phyloP scores from a whole-genome alignment of 2,888 invertebrate species.

The Aromia moschata region DNA sequence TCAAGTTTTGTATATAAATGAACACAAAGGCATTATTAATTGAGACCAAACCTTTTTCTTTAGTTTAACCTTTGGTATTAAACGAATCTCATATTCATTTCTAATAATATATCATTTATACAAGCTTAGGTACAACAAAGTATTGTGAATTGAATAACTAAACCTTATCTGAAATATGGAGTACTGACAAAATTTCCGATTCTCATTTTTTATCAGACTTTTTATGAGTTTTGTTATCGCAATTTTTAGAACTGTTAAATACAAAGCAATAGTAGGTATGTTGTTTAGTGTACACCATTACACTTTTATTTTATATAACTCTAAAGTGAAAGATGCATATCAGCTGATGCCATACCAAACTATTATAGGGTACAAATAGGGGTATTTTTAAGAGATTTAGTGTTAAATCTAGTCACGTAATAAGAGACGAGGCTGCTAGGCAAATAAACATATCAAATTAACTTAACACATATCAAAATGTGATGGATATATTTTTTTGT shows the following conservation, averaged over 20 bases:
- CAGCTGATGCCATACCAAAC: constrained; percentile 35
- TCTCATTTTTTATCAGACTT: background rate
- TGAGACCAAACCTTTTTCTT: too few relatives aligned
- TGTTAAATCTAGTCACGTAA: constrained; percentile 29
- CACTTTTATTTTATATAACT: constrained; percentile 4
- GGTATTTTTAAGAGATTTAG: constrained; percentile 27
- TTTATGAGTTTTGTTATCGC: background rate
- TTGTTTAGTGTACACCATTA: constrained; percentile 37
- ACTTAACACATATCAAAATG: constrained; percentile 51
- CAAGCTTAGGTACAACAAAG: too few relatives aligned
- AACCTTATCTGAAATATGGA: constrained; percentile 4
- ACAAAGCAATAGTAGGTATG: constrained; percentile 44
- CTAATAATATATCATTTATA: too few relatives aligned
- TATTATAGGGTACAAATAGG: constrained; percentile 32
- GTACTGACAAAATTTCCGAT: background rate
- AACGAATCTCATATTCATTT: too few relatives aligned
- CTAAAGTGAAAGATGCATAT: constrained; percentile 33
- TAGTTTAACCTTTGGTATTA: too few relatives aligned
- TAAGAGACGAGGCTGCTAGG: constrained; percentile 37
- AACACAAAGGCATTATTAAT: too few relatives aligned
- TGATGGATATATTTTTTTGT: constrained; percentile 45
- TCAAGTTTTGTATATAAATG: background rate
- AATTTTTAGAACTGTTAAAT: constrained; percentile 18
- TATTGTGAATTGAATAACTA: too few relatives aligned
- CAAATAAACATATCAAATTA: constrained; percentile 42